Conservation (phyloP, 2,888 invertebrate species). For the Drosophila buzzatii region DNA sequence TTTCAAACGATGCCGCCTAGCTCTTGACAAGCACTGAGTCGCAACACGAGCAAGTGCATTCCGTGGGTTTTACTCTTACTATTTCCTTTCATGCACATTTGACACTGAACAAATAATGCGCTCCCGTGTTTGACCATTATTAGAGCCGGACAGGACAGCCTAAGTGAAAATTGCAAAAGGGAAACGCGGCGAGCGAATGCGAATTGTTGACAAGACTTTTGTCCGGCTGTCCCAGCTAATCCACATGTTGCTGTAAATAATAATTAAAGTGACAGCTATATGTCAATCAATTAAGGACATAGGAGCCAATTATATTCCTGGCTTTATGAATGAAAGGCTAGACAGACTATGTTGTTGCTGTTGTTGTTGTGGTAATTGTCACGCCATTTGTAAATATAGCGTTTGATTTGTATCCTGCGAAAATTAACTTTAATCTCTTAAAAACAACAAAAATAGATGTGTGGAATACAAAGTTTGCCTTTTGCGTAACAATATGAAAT, state of each 20-base stretch:
- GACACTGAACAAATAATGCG: constrained; percentile 69
- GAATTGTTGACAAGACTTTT: constrained; percentile 55
- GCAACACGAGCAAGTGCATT: constrained; percentile 5
- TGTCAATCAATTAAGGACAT: constrained; percentile 69
- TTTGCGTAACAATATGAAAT: constrained; percentile 11
- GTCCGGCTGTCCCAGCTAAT: constrained; percentile 14
- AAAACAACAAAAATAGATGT: not conserved
- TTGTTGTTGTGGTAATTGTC: constrained; percentile 27
- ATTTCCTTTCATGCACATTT: constrained; percentile 37
- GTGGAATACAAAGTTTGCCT: not conserved
- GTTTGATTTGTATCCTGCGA: constrained; percentile 20
- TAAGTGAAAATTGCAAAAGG: constrained; percentile 32
- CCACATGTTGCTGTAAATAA: constrained; percentile 63
- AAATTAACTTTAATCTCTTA: constrained; percentile 27
- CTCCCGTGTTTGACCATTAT: constrained; percentile 73
- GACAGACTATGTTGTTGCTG: not conserved
- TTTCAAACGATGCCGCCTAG: constrained; percentile 27
- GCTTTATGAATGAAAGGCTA: constrained; percentile 50
- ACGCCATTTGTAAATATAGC: constrained; percentile 40
- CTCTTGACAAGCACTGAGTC: constrained; percentile 28
- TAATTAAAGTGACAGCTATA: constrained; percentile 68
- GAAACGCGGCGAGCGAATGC: not conserved
- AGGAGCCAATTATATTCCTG: constrained; percentile 56
- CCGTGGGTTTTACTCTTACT: not conserved
- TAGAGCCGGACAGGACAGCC: constrained; percentile 56